A percentile compares a stretch with the other conserved stretches of the same genome.
These are phyloP conservation scores for Amaurobius ferox DNA, from an alignment of 2,888 invertebrate genomes.

Conservation along the genomic window DNA sequence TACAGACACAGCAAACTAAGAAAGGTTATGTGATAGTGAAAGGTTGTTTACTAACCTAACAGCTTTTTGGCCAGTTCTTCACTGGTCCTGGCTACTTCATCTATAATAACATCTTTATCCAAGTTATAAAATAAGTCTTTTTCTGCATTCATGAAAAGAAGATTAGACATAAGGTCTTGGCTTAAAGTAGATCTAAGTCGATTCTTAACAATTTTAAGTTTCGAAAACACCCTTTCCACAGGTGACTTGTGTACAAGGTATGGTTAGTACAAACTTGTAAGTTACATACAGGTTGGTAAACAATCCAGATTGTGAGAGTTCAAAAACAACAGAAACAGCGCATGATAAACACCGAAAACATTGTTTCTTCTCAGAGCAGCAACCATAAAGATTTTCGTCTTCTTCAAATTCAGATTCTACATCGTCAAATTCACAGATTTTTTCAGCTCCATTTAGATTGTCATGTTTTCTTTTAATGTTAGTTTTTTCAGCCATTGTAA, in stretches of 20 bases:
- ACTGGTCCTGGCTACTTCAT: constrained; percentile 1
- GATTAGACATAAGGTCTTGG: constrained; percentile 10
- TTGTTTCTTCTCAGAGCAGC: background rate
- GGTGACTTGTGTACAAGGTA: constrained; percentile 11
- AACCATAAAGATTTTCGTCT: background rate
- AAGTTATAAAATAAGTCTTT: background rate
- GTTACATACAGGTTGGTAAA: constrained; percentile 7
- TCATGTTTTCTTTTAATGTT: background rate
- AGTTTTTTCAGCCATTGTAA: background rate
- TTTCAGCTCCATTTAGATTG: background rate
- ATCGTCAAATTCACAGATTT: background rate
- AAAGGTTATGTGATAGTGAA: too few species aligned
- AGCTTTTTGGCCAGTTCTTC: too few species aligned
- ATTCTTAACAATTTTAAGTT: constrained; percentile 9
- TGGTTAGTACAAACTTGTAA: constrained; percentile 10
- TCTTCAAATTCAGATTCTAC: background rate
- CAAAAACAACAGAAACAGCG: background rate
- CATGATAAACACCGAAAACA: background rate
- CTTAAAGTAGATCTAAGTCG: constrained; percentile 6
- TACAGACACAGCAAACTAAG: background rate
- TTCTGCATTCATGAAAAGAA: constrained; percentile 9
- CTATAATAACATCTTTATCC: background rate
- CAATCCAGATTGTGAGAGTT: background rate
- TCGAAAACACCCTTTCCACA: constrained; percentile 7
- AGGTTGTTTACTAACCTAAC: too few species aligned